Conservation (phyloP, 2,888 invertebrate genomes). For the Laspeyria flexula region DNA sequence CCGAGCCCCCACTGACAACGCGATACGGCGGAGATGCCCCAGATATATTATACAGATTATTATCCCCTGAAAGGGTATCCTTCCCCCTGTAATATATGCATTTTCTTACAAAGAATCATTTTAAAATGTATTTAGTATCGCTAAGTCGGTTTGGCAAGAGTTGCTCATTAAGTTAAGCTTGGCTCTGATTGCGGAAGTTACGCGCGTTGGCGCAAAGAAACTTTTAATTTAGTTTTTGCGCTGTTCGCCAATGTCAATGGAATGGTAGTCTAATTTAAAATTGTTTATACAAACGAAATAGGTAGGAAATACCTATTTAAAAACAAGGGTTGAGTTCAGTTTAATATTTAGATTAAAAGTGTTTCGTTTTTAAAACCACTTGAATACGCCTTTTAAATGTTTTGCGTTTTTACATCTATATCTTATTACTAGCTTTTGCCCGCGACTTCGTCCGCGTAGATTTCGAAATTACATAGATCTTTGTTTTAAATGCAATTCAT, state of each 20-base stretch:
- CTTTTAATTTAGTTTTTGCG: constrained; percentile 40
- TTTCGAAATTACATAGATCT: no score
- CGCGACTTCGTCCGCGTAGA: no score
- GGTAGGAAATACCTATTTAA: constrained; percentile 7
- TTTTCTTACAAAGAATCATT: constrained; percentile 38
- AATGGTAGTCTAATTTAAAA: constrained; percentile 35
- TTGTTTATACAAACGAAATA: constrained; percentile 28
- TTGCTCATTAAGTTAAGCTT: constrained; percentile 38
- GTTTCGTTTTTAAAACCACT: not conserved
- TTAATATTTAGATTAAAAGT: not conserved
- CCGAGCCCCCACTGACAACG: constrained; percentile 29
- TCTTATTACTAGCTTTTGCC: no score
- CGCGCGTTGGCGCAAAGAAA: constrained; percentile 25
- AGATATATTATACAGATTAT: constrained; percentile 37
- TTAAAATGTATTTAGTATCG: constrained; percentile 36
- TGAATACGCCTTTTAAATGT: not conserved
- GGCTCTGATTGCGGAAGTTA: constrained; percentile 40
- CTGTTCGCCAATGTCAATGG: constrained; percentile 19
- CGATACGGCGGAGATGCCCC: constrained; percentile 25
- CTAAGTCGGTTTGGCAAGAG: constrained; percentile 33
- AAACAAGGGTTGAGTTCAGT: not conserved
- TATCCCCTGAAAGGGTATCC: constrained; percentile 11
- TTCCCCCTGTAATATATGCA: constrained; percentile 32
- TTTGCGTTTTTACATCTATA: no score
- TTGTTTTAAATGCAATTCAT: no score